Conservation (phyloP, 2,888 invertebrate species). For the Xylophagus ater region DNA sequence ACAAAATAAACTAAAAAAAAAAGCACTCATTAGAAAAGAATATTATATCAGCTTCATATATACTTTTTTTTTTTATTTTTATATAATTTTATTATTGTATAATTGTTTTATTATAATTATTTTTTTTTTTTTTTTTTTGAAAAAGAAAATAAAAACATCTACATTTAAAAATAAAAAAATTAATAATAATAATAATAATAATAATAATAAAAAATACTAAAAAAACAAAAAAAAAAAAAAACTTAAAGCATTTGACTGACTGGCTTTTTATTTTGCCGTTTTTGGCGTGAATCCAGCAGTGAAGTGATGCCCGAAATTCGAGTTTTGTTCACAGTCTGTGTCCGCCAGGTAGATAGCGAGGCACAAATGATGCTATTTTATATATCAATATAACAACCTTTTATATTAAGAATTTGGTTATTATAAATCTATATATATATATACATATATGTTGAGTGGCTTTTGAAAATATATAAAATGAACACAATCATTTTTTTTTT, state of each 20-base stretch:
- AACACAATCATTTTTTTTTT: not conserved
- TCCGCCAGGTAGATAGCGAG: constrained; percentile 20
- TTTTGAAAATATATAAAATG: constrained; percentile 10
- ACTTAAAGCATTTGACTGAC: constrained; percentile 15
- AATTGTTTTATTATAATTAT: constrained; percentile 11
- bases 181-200: constrained; percentile 8
- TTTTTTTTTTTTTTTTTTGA: constrained; percentile 7
- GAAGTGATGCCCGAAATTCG: constrained; percentile 20
- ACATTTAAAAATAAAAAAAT: constrained; percentile 10
- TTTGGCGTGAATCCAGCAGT: constrained; percentile 17
- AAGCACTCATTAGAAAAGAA: constrained; percentile 1
- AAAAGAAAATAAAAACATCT: constrained; percentile 7
- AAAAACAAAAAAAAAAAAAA: constrained; percentile 13
- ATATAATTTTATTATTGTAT: constrained; percentile 16
- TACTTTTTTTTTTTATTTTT: constrained; percentile 6
- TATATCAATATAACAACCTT: too few relatives aligned
- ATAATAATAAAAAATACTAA: constrained; percentile 18
- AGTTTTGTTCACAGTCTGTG: constrained; percentile 18
- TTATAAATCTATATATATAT: too few relatives aligned
- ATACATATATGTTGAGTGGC: constrained; percentile 19
- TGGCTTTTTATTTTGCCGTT: constrained; percentile 10
- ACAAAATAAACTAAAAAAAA: not conserved
- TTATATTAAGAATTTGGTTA: not conserved
- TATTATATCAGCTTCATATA: constrained; percentile 5
- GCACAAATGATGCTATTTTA: constrained; percentile 15